These are phyloP conservation scores for Macrotus californicus DNA, from an alignment of 2,113 vertebrate species.

Conservation along the genomic window DNA sequence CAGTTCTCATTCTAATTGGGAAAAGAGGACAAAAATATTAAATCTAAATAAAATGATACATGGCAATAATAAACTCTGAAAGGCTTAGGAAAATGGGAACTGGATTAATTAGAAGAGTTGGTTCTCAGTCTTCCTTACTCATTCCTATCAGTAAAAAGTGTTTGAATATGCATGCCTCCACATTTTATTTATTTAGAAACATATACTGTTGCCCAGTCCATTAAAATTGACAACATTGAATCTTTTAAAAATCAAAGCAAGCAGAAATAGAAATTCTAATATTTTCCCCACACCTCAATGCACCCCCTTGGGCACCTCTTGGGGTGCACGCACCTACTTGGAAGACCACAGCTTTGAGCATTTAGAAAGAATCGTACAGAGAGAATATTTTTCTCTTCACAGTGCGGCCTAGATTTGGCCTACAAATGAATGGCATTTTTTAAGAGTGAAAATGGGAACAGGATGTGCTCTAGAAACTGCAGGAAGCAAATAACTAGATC, in stretches of 20 bases:
- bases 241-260: slow-evolving; percentile 4
- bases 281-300: neutral
- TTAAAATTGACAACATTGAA: neutral
- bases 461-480: neutral
- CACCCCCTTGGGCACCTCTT: neutral
- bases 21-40: neutral
- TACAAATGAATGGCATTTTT: slow-evolving; percentile 29
- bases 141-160: neutral
- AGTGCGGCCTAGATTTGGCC: slow-evolving; percentile 16
- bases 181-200: neutral
- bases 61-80: neutral
- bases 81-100: neutral
- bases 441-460: neutral
- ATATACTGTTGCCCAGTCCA: neutral
- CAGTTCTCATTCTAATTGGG: neutral
- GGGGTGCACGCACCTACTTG: neutral
- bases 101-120: neutral
- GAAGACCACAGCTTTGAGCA: neutral
- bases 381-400: neutral
- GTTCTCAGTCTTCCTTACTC: neutral
- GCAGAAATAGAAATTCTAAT: neutral
- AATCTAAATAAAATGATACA: neutral
- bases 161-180: neutral
- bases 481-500: neutral
- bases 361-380: neutral